Conservation (phyloP, 2,797 vertebrate genomes). For the Erithacus rubecula region DNA sequence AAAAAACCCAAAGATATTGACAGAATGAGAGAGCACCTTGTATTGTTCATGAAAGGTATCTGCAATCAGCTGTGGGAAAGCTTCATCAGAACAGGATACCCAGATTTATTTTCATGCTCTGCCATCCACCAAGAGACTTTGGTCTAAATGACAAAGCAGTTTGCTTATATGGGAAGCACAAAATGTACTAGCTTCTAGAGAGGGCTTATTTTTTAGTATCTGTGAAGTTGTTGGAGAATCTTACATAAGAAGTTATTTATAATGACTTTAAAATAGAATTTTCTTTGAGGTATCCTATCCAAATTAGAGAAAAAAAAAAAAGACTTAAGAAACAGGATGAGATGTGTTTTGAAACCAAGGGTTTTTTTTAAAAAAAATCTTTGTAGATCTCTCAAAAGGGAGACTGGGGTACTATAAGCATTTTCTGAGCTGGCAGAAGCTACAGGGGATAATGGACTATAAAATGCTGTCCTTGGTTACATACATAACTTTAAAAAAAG, state of each 20-base stretch:
- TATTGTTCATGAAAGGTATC: not conserved
- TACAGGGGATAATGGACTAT: not conserved
- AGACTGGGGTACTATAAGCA: not conserved
- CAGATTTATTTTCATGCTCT: constrained; percentile 4
- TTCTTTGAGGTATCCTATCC: constrained; percentile 33
- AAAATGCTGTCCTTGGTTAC: not conserved
- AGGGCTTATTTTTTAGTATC: constrained; percentile 13
- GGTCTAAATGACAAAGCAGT: not conserved
- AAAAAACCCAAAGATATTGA: not conserved
- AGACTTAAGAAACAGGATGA: not conserved
- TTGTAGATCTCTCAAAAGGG: not conserved
- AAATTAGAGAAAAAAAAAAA: not conserved
- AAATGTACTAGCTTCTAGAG: constrained; percentile 9
- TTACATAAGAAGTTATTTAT: constrained; percentile 48
- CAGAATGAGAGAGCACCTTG: not conserved
- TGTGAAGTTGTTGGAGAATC: constrained; percentile 29
- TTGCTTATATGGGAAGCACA: constrained; percentile 13
- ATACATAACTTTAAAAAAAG: not conserved
- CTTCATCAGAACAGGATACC: not conserved
- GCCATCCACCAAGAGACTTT: not conserved
- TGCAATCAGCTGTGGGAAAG: not conserved
- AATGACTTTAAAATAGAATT: constrained; percentile 28
- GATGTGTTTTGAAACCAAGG: not conserved
- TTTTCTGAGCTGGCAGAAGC: not conserved
- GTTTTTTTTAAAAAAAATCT: not conserved